phyloP scores from a whole-genome alignment of 1,140 invertebrate species.

The Papilio machaon region DNA sequence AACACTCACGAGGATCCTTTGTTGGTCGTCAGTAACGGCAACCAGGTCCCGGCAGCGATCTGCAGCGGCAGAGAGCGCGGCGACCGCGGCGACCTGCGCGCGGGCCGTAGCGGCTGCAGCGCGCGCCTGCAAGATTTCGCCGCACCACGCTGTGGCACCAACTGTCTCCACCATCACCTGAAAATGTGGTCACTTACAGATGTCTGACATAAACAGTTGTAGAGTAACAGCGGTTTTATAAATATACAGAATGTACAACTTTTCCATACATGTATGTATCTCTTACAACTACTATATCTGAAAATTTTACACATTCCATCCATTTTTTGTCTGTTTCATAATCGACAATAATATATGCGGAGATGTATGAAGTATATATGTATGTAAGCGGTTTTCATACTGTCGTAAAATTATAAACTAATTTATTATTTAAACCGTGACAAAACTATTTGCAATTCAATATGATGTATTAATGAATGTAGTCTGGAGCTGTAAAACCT shows the following conservation, averaged over 20 bases:
- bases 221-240: not conserved
- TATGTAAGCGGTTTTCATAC: no score
- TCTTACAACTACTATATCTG: no score
- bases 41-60: conserved; percentile 93
- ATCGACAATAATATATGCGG: no score
- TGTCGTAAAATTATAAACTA: no score
- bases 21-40: conserved; percentile 92
- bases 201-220: not conserved
- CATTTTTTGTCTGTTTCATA: no score
- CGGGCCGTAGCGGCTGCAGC: conserved; percentile 85
- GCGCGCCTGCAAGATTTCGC: conserved; percentile 88
- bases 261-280: no score
- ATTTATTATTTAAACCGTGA: no score
- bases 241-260: not conserved
- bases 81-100: conserved; percentile 86
- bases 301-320: no score
- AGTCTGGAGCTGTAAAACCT: no score
- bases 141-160: conserved; percentile 86
- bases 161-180: conserved; percentile 89
- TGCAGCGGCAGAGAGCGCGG: conserved; percentile 92
- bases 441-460: no score
- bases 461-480: no score
- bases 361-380: no score
- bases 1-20: conserved; percentile 90
- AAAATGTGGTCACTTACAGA: conserved; percentile 43